Base-by-base conservation (phyloP, 2,113 vertebrate species). In the Microtus oregoni region DNA sequence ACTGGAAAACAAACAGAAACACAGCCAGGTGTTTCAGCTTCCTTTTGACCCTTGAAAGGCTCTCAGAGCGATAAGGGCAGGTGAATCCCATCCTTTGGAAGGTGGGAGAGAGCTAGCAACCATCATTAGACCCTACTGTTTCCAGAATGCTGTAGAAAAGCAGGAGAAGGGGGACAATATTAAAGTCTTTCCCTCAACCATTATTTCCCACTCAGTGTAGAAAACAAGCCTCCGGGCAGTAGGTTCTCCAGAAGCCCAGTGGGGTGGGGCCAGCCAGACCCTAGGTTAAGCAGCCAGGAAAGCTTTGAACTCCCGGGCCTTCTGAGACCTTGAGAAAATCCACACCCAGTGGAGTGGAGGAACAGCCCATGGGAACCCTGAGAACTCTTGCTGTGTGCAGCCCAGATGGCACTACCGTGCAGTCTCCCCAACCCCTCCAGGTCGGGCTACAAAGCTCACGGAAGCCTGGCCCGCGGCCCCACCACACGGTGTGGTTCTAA, bases 381-480 rank as follows among this genome's bases (percentile, higher is more conserved):
- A 65, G 44, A 35, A 63, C 41, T 28, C 67, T 28, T 41, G 52
- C 67, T 55, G n/a, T 88, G 50, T 47, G 30, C 41, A 70, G 70
- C 52, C 79, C 41, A 28, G 13, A 3, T 58, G 78, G 3, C 55
- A 70, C 55, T 0, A 4, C 8, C 4, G 13, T 76, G 47, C n/a
- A 5, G 47, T 38, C 88, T 75, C 67, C 0, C 28, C 26, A 58
- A 47, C 70, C 4, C 3, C 47, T 68, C 0, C 0, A 6, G 44
- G 19, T 52, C 6, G 0, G 32, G 35, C 81, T 41, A 6, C 24
- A 30, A 3, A 75, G 87, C 87, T 67, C 73, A 90, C 0, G 7
- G 93, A 79, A 93, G 86, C 75, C 68, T 47, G 92, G 94, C 5
- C 0, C 0, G 5, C 5, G 3, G 82, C 61, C 8, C 0, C 0